Evolutionary conservation across 2,113 vertebrate species (phyloP).

Genomic region (Pedetes capensis): DNA sequence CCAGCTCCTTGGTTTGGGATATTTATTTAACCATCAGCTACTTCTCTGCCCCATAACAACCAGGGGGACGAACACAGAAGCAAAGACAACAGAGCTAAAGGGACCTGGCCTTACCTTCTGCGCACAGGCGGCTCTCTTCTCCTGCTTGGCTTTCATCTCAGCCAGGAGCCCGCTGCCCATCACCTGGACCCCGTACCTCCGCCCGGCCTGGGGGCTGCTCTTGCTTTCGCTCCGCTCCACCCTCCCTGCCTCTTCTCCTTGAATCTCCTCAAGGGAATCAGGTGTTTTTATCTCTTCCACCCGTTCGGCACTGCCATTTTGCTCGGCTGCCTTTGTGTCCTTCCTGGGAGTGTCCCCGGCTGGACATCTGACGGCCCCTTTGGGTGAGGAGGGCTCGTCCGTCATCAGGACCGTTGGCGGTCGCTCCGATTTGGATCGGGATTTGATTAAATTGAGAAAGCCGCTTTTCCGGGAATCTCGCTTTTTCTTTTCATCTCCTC

Average conservation of each 20-base stretch:
- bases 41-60: background rate
- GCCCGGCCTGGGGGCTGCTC: slow-evolving; percentile 91
- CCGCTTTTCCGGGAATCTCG: slow-evolving; percentile 94
- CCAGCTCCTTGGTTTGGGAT: too few species aligned
- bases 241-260: slow-evolving; percentile 81
- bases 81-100: background rate
- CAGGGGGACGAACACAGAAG: fast-evolving
- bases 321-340: slow-evolving; percentile 77
- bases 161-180: slow-evolving; percentile 95
- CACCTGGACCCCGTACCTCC: slow-evolving; percentile 92
- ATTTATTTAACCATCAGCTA: background rate
- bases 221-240: slow-evolving; percentile 81
- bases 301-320: slow-evolving; percentile 84
- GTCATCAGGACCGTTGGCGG: slow-evolving; percentile 78
- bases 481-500: slow-evolving; percentile 91
- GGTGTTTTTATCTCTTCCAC: slow-evolving; percentile 91
- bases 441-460: slow-evolving; percentile 96
- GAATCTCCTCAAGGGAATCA: slow-evolving; percentile 88
- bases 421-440: slow-evolving; percentile 91
- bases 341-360: slow-evolving; percentile 81
- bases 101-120: slow-evolving; percentile 87
- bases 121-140: slow-evolving; percentile 88
- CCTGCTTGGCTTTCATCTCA: slow-evolving; percentile 98
- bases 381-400: slow-evolving; percentile 91
- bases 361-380: slow-evolving; percentile 82